Conservation (phyloP, 1,140 invertebrate species). For the Proales similis region DNA sequence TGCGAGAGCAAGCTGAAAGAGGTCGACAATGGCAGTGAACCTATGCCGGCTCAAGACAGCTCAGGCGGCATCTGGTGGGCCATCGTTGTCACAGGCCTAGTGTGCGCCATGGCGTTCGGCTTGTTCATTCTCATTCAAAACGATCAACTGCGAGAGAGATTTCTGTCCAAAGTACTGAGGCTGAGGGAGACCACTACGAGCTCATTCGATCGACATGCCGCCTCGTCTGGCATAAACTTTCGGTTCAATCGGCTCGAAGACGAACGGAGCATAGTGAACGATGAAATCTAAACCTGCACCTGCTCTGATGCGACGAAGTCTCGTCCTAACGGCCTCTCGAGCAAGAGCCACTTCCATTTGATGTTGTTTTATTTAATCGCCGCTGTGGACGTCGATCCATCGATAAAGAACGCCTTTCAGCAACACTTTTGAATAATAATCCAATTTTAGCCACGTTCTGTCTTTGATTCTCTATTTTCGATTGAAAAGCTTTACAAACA, state of each 20-base stretch:
- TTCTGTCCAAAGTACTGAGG: background rate
- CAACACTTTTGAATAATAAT: too few species aligned
- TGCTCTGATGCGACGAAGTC: too few species aligned
- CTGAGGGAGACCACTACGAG: background rate
- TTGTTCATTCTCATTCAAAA: slow-evolving; percentile 7
- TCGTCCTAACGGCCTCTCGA: too few species aligned
- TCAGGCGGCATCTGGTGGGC: slow-evolving; percentile 16
- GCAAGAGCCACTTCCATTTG: too few species aligned
- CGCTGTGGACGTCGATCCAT: too few species aligned
- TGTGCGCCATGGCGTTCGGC: slow-evolving; percentile 10
- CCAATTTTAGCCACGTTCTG: too few species aligned
- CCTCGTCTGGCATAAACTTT: slow-evolving; percentile 7
- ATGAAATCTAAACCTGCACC: too few species aligned
- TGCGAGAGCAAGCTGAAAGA: slow-evolving; percentile 16
- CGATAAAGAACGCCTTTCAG: too few species aligned
- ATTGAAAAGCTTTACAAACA: too few species aligned
- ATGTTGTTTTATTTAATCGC: too few species aligned
- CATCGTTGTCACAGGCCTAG: background rate
- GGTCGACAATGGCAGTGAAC: background rate
- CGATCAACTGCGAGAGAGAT: background rate
- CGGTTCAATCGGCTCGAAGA: slow-evolving; percentile 27
- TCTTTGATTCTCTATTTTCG: too few species aligned
- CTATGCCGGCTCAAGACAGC: background rate
- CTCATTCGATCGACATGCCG: background rate
- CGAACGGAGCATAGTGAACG: slow-evolving; percentile 23